Conservation (phyloP, 1,140 invertebrate species). For the Octopus bimaculoides region DNA sequence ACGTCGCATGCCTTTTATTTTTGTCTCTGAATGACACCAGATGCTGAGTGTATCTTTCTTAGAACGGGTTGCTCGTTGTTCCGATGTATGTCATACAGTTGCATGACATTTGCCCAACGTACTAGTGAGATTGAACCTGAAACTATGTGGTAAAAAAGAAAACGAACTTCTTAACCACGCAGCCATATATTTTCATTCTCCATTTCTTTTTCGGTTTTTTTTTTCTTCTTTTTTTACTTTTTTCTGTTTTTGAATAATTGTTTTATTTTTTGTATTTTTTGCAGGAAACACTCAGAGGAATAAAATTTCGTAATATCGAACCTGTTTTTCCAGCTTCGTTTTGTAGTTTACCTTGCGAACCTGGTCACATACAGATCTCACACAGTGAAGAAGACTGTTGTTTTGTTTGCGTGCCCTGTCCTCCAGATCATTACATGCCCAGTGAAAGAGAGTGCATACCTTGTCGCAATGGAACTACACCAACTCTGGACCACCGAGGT, state of each 20-base stretch:
- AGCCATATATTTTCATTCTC: not conserved
- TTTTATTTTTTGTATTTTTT: not conserved
- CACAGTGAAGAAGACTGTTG: not conserved
- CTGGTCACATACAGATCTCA: not conserved
- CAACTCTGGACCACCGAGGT: not conserved
- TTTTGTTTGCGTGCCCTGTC: not conserved
- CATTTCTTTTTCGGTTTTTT: not conserved
- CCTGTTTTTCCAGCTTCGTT: not conserved
- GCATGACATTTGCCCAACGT: too few species aligned
- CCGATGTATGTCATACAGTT: too few species aligned
- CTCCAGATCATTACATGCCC: not conserved
- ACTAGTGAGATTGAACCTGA: too few species aligned
- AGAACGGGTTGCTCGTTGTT: too few species aligned
- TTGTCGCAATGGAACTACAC: not conserved
- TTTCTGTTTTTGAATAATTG: not conserved
- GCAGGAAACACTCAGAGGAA: not conserved
- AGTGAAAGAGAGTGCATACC: not conserved
- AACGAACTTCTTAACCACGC: too few species aligned
- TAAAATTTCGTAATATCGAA: not conserved
- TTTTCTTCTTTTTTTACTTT: not conserved
- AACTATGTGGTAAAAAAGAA: too few species aligned
- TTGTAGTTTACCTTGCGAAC: conserved; percentile 3
- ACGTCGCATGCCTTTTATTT: too few species aligned
- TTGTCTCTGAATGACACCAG: too few species aligned
- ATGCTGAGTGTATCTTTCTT: too few species aligned